Percentiles rank a stretch among this genome's conserved stretches.
phyloP scores from a whole-genome alignment of 2,113 vertebrate genomes.

The Sakesphorus luctuosus region DNA sequence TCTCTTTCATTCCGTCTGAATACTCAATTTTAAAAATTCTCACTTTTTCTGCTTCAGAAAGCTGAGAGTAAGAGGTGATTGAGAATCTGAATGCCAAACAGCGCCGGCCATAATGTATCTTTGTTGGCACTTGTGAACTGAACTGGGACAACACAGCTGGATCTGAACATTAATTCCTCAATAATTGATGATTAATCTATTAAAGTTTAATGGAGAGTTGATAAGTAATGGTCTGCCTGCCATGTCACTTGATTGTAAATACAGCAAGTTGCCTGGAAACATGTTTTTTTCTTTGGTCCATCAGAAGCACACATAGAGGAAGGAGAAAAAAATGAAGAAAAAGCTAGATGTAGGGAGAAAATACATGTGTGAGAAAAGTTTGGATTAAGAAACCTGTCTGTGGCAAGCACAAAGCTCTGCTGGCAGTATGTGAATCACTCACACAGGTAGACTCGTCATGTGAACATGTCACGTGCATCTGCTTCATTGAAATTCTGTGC shows the following conservation, averaged over 20 bases:
- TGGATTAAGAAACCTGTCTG: background rate
- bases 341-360: background rate
- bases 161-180: conserved; percentile 78
- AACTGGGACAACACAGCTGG: conserved; percentile 81
- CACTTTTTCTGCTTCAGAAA: conserved; percentile 32
- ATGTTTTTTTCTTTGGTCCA: conserved; percentile 18
- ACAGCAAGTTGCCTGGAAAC: conserved; percentile 76
- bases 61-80: background rate
- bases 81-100: conserved; percentile 33
- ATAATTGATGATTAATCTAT: conserved; percentile 83
- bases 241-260: conserved; percentile 77
- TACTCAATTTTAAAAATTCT: conserved; percentile 3
- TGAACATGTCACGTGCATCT: background rate
- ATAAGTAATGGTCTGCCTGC: conserved; percentile 78
- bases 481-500: background rate
- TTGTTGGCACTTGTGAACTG: conserved; percentile 52
- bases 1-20: background rate
- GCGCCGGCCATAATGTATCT: conserved; percentile 30
- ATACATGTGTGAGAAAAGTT: background rate
- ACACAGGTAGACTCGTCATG: background rate
- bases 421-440: background rate
- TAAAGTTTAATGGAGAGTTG: conserved; percentile 84
- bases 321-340: background rate
- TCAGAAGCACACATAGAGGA: background rate
- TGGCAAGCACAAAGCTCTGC: rapidly evolving